phyloP scores from a whole-genome alignment of 1,140 invertebrate genomes.

The Hormaphis cornu region DNA sequence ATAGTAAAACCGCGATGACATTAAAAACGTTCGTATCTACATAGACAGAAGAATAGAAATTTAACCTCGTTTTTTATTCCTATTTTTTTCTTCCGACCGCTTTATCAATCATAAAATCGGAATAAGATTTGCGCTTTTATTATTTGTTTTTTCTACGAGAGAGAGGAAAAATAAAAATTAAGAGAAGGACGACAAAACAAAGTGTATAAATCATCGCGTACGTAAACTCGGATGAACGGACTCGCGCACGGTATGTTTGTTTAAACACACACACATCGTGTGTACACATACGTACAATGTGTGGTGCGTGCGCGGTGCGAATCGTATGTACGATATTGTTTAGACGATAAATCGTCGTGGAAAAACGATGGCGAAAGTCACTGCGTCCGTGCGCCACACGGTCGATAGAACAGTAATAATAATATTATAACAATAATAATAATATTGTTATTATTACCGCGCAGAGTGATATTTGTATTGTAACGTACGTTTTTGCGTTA shows the following conservation, averaged over 20 bases:
- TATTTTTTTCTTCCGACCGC: constrained; percentile 5
- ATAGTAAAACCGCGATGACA: constrained; percentile 12
- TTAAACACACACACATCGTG: too few species aligned
- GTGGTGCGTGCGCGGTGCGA: too few species aligned
- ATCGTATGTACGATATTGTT: too few species aligned
- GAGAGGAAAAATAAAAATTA: neutral
- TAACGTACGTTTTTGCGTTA: too few species aligned
- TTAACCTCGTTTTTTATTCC: constrained; percentile 15
- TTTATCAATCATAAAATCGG: constrained; percentile 24
- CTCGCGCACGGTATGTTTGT: neutral
- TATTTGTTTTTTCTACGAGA: neutral
- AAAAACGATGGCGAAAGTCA: too few species aligned
- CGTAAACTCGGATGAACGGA: constrained; percentile 18
- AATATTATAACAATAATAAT: too few species aligned
- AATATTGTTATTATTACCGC: too few species aligned
- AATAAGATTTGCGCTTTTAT: constrained; percentile 22
- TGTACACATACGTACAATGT: too few species aligned
- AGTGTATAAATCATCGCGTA: constrained; percentile 18
- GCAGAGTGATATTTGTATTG: too few species aligned
- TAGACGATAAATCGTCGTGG: too few species aligned
- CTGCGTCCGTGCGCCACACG: too few species aligned
- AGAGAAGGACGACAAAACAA: constrained; percentile 3
- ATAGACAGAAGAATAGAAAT: constrained; percentile 21
- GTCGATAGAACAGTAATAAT: too few species aligned
- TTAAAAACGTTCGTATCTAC: neutral